Conservation (phyloP, 2,888 invertebrate genomes). For the Meliscaeva auricollis region DNA sequence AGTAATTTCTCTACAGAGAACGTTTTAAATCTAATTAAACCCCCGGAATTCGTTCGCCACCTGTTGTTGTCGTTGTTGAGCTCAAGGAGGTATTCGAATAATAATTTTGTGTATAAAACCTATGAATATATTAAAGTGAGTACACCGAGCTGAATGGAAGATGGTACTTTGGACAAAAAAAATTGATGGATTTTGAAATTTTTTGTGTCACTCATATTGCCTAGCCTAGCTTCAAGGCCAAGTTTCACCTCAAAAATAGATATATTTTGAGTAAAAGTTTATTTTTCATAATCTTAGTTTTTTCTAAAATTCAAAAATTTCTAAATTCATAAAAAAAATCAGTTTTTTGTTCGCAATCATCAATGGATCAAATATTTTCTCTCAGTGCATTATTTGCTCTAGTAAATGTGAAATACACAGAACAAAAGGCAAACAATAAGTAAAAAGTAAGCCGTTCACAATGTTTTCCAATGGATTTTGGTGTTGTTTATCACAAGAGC, state of each 20-base stretch:
- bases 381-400: neutral
- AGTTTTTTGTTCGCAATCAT: neutral
- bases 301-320: no score
- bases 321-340: no score
- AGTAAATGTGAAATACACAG: neutral
- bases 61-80: conserved; percentile 22
- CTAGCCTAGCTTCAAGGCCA: no score
- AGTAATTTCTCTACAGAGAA: conserved; percentile 5
- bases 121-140: neutral
- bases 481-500: conserved; percentile 2
- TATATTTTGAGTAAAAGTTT: no score
- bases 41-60: neutral
- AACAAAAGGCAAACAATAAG: conserved; percentile 4
- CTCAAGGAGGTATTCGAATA: conserved; percentile 2
- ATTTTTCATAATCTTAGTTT: no score
- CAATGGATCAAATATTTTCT: neutral
- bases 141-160: conserved; percentile 2
- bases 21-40: neutral
- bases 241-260: no score
- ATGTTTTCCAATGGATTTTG: conserved; percentile 35
- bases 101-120: neutral
- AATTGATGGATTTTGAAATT: no score
- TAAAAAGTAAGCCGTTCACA: conserved; percentile 13
- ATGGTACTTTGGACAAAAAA: neutral
- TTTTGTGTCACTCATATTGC: no score